phyloP scores from a whole-genome alignment of 2,797 vertebrate species.

The Labroides dimidiatus region DNA sequence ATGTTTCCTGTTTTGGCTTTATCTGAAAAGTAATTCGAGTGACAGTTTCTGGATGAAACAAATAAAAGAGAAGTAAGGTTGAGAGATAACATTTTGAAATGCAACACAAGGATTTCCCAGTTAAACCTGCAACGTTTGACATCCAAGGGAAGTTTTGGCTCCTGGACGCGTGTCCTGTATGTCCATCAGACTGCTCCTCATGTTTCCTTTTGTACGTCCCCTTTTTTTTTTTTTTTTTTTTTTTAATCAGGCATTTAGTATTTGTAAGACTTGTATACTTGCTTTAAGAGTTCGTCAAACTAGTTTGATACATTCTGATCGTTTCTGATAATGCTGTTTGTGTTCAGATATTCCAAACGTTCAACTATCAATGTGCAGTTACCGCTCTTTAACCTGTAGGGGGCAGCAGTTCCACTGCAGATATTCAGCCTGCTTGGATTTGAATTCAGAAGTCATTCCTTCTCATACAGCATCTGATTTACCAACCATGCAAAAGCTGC shows the following conservation, averaged over 20 bases:
- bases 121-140: conserved; percentile 30
- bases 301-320: conserved; percentile 54
- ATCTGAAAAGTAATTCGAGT: conserved; percentile 28
- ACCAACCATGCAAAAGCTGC: conserved; percentile 7
- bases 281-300: conserved; percentile 56
- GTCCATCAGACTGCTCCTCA: neutral
- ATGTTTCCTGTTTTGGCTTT: conserved; percentile 17
- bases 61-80: neutral
- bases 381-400: conserved; percentile 57
- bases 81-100: conserved; percentile 14
- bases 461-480: conserved; percentile 23
- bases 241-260: conserved; percentile 64
- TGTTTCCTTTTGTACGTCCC: conserved; percentile 28
- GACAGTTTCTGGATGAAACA: conserved; percentile 15
- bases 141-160: conserved; percentile 6
- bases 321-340: conserved; percentile 50
- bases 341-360: conserved; percentile 50
- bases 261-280: conserved; percentile 73
- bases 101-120: conserved; percentile 7
- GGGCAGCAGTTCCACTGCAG: conserved; percentile 64
- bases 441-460: conserved; percentile 51
- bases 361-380: conserved; percentile 62
- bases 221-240: no score
- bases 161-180: conserved; percentile 55
- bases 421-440: conserved; percentile 23